These are phyloP conservation scores for Onychomys torridus DNA, from an alignment of 2,797 vertebrate genomes.

Conservation along the genomic window DNA sequence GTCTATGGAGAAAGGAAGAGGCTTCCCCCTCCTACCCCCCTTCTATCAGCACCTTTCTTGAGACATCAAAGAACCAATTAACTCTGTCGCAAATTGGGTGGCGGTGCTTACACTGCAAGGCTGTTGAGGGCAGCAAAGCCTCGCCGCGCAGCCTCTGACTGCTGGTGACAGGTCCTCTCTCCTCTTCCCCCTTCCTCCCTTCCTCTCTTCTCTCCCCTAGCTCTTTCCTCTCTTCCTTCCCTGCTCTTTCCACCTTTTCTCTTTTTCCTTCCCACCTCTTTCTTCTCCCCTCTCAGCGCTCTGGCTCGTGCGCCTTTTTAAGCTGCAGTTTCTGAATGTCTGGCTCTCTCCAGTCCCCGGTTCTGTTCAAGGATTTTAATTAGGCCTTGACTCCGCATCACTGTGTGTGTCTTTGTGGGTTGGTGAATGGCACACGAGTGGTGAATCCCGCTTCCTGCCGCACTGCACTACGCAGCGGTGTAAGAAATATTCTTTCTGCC, in stretches of 20 bases:
- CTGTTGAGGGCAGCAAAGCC: conserved; percentile 93
- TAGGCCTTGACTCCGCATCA: conserved; percentile 90
- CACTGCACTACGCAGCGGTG: conserved; percentile 83
- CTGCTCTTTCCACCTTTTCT: neutral
- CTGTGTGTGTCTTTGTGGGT: conserved; percentile 90
- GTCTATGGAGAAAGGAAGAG: conserved; percentile 85
- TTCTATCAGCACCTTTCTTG: conserved; percentile 91
- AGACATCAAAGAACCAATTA: conserved; percentile 99
- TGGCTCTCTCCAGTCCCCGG: conserved; percentile 87
- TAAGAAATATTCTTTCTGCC: conserved; percentile 90
- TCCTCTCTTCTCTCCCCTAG: conserved; percentile 32
- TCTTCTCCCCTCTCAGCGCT: neutral
- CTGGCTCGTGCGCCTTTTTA: conserved; percentile 65
- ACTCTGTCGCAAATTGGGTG: conserved; percentile 94
- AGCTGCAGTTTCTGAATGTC: conserved; percentile 87
- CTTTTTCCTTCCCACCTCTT: neutral
- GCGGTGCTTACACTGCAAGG: conserved; percentile 93
- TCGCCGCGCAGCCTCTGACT: conserved; percentile 87
- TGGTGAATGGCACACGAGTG: conserved; percentile 90
- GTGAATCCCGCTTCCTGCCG: conserved; percentile 87
- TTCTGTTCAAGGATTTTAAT: conserved; percentile 93
- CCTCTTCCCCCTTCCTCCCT: neutral
- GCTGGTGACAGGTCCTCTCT: conserved; percentile 86
- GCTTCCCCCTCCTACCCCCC: conserved; percentile 86
- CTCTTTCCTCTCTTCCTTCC: neutral